phyloP scores from a whole-genome alignment of 2,888 invertebrate genomes.

The Drosophila monieri region DNA sequence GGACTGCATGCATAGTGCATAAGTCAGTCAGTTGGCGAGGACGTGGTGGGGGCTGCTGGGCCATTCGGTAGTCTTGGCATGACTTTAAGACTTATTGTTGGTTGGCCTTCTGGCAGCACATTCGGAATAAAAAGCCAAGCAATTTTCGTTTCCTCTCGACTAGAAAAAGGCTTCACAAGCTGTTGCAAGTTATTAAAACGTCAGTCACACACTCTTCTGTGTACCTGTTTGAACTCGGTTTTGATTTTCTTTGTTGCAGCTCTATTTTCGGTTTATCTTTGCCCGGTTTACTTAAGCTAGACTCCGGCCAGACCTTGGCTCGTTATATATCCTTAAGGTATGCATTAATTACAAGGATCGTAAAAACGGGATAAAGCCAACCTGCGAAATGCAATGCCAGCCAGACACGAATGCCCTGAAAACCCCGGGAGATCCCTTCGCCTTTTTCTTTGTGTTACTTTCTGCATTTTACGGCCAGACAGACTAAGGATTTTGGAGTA shows the following conservation, averaged over 20 bases:
- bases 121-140: slow-evolving; percentile 34
- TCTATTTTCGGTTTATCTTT: slow-evolving; percentile 19
- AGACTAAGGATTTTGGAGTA: neutral
- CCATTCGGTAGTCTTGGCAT: slow-evolving; percentile 36
- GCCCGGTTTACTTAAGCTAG: slow-evolving; percentile 15
- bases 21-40: slow-evolving; percentile 63
- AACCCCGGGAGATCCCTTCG: slow-evolving; percentile 18
- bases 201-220: slow-evolving; percentile 38
- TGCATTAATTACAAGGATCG: slow-evolving; percentile 76
- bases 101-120: slow-evolving; percentile 38
- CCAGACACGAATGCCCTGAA: slow-evolving; percentile 23
- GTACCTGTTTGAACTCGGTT: slow-evolving; percentile 6
- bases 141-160: slow-evolving; percentile 9
- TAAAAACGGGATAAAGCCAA: slow-evolving; percentile 53
- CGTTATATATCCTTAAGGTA: slow-evolving; percentile 72
- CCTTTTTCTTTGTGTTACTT: slow-evolving; percentile 74
- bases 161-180: slow-evolving; percentile 32
- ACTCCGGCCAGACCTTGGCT: slow-evolving; percentile 38
- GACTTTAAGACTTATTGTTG: slow-evolving; percentile 52
- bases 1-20: slow-evolving; percentile 71
- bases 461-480: slow-evolving; percentile 65
- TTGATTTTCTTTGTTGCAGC: slow-evolving; percentile 41
- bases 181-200: slow-evolving; percentile 46
- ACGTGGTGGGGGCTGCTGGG: slow-evolving; percentile 29
- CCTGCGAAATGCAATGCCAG: slow-evolving; percentile 16